Conservation (phyloP, 2,888 invertebrate genomes). For the Caenorhabditis becei region DNA sequence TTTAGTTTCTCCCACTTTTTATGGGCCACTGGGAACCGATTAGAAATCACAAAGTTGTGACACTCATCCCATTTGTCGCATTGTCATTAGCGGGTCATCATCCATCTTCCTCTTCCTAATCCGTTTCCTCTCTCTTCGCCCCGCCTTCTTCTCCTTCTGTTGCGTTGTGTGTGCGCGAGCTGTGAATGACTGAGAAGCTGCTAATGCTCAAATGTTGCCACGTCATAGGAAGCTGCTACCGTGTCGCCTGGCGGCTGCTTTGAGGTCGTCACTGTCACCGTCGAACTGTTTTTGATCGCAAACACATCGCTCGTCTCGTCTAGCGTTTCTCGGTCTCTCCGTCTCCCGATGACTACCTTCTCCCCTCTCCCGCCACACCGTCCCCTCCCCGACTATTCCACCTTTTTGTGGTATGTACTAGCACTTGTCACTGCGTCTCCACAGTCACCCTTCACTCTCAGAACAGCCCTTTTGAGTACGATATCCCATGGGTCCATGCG, state of each 20-base stretch:
- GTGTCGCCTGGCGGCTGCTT: conserved; percentile 41
- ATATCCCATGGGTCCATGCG: too few relatives aligned
- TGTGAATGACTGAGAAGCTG: conserved; percentile 7
- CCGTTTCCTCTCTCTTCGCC: conserved; percentile 17
- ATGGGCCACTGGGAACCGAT: conserved; percentile 16
- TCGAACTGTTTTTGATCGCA: conserved; percentile 62
- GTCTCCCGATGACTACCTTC: conserved; percentile 45
- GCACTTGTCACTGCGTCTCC: conserved; percentile 50
- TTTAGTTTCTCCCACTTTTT: conserved; percentile 28
- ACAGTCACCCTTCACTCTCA: conserved; percentile 11
- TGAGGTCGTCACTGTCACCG: conserved; percentile 59
- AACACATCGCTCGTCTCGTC: conserved; percentile 52
- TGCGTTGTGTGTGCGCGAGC: conserved; percentile 16
- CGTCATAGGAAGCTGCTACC: conserved; percentile 44
- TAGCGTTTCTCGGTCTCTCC: conserved; percentile 36
- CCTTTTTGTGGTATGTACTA: conserved; percentile 63
- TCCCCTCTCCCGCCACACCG: conserved; percentile 50
- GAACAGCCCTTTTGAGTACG: too few relatives aligned
- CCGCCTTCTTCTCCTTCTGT: conserved; percentile 29
- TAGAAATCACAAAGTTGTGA: background rate
- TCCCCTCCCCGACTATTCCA: conserved; percentile 50
- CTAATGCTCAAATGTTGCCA: conserved; percentile 34
- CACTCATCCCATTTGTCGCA: conserved; percentile 47
- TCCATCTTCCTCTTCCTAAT: conserved; percentile 36
- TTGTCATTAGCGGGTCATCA: conserved; percentile 54